phyloP scores from a whole-genome alignment of 2,797 vertebrate species.

The Periparus ater region DNA sequence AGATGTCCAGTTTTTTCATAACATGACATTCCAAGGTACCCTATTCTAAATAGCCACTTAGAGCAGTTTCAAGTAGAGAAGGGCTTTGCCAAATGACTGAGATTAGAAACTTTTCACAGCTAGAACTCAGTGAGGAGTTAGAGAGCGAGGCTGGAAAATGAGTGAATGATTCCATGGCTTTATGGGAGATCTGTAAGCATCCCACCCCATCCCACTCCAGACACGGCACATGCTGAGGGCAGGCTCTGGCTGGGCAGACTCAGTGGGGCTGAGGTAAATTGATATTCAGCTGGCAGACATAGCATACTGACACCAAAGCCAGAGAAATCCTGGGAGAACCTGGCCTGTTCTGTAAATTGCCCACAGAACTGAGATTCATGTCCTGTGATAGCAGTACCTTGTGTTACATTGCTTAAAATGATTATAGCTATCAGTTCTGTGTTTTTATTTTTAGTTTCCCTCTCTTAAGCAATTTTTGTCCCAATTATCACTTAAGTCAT shows the following conservation, averaged over 20 bases:
- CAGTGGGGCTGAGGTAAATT: not conserved
- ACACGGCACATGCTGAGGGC: not conserved
- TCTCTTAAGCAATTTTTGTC: constrained; percentile 38
- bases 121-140: not conserved
- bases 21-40: not conserved
- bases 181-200: not conserved
- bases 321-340: not conserved
- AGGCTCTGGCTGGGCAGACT: not conserved
- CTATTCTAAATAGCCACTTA: not conserved
- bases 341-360: constrained; percentile 10
- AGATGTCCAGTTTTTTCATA: not conserved
- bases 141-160: not conserved
- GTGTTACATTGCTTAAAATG: constrained; percentile 27
- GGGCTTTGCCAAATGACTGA: not conserved
- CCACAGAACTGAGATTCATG: not conserved
- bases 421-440: constrained; percentile 11
- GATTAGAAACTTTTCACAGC: not conserved
- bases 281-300: not conserved
- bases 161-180: not conserved
- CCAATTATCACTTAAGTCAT: constrained; percentile 44
- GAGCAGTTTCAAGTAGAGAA: not conserved
- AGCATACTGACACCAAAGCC: not conserved
- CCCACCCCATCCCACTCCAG: not conserved
- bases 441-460: constrained; percentile 51
- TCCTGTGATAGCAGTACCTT: not conserved